Percentiles rank a stretch among this genome's conserved stretches.
Evolutionary conservation across 2,797 vertebrate species (phyloP).

Genomic region (Dipus sagitta): DNA sequence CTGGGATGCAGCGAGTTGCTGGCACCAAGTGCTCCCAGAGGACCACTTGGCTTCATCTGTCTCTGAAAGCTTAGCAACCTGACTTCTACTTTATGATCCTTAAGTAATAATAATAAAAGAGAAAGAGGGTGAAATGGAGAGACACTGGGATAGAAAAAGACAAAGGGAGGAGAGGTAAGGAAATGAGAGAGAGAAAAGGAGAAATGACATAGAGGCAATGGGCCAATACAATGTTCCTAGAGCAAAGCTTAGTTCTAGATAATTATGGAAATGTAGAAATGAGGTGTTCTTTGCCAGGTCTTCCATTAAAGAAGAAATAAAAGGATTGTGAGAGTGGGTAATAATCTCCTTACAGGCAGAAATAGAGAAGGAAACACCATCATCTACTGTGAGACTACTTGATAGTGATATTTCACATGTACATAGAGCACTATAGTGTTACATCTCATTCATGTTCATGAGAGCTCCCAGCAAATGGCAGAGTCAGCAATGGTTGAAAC

Average conservation of each 20-base stretch:
- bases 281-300: conserved; percentile 53
- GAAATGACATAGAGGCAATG: conserved; percentile 54
- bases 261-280: conserved; percentile 52
- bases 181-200: neutral
- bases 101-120: conserved; percentile 87
- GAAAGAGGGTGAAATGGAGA: conserved; percentile 61
- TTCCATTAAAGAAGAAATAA: conserved; percentile 67
- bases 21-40: conserved; percentile 84
- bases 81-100: conserved; percentile 88
- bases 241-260: conserved; percentile 58
- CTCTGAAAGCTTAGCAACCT: conserved; percentile 85
- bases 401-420: conserved; percentile 50
- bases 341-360: conserved; percentile 42
- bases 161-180: neutral
- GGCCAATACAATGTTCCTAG: conserved; percentile 60
- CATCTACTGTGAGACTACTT: conserved; percentile 11
- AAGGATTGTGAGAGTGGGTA: neutral
- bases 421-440: neutral
- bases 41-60: conserved; percentile 87
- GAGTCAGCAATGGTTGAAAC: neutral
- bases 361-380: neutral
- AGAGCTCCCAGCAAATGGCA: neutral
- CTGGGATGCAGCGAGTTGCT: conserved; percentile 76
- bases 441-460: neutral
- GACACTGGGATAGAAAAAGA: conserved; percentile 1